Conservation (phyloP, 2,888 invertebrate species). For the Lacanobia wlatinum region DNA sequence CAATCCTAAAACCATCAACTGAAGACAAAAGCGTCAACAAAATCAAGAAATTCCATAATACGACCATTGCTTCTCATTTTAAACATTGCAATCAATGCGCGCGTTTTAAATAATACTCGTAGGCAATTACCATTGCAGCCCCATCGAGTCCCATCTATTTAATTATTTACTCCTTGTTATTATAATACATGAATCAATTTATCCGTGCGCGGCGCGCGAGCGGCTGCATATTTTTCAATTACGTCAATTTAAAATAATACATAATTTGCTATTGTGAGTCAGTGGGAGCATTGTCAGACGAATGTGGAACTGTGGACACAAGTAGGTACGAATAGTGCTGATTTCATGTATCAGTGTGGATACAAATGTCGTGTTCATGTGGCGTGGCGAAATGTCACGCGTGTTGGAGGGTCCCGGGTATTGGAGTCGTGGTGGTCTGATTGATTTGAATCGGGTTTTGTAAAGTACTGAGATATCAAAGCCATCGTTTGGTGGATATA, state of each 20-base stretch:
- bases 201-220: constrained; percentile 85
- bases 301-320: constrained; percentile 40
- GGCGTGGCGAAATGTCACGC: constrained; percentile 47
- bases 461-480: background rate
- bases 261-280: constrained; percentile 90
- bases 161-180: constrained; percentile 77
- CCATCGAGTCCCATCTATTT: constrained; percentile 62
- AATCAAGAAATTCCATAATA: constrained; percentile 21
- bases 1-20: background rate
- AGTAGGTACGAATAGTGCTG: constrained; percentile 68
- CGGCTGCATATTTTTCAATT: constrained; percentile 91
- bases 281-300: constrained; percentile 86
- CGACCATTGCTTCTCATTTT: constrained; percentile 45
- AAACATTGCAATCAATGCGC: constrained; percentile 56
- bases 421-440: background rate
- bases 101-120: constrained; percentile 56
- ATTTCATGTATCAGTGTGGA: constrained; percentile 63
- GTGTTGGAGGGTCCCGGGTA: constrained; percentile 10
- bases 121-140: constrained; percentile 54
- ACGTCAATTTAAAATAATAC: constrained; percentile 91
- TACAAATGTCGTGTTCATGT: constrained; percentile 42
- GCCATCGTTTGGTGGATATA: background rate
- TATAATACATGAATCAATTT: constrained; percentile 90
- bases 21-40: constrained; percentile 11
- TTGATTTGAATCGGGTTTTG: background rate